phyloP scores from a whole-genome alignment of 2,888 invertebrate genomes.

The Papilio demoleus region DNA sequence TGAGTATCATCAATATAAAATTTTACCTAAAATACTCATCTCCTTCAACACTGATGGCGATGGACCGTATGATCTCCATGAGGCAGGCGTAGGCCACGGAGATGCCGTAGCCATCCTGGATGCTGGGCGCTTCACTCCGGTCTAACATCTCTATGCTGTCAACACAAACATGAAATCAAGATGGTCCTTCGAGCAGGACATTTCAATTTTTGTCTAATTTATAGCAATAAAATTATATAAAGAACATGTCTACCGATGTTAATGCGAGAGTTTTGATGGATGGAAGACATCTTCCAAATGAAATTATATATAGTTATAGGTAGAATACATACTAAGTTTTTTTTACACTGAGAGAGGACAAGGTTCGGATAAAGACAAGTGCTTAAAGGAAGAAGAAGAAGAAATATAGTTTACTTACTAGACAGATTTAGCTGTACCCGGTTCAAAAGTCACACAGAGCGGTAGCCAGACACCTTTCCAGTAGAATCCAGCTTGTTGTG shows the following conservation, averaged over 20 bases:
- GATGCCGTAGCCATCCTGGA: slow-evolving; percentile 99
- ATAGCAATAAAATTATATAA: no score
- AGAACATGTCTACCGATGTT: no score
- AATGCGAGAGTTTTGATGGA: no score
- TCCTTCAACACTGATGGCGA: slow-evolving; percentile 88
- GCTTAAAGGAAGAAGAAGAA: no score
- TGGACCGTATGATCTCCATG: slow-evolving; percentile 94
- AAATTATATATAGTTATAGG: no score
- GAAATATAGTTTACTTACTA: slow-evolving; percentile 95
- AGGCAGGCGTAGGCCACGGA: slow-evolving; percentile 97
- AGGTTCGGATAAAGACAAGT: no score
- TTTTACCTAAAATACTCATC: slow-evolving; percentile 77
- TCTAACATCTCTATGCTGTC: slow-evolving; percentile 97
- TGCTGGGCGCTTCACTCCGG: slow-evolving; percentile 95
- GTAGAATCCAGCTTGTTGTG: slow-evolving; percentile 95
- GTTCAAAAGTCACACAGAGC: slow-evolving; percentile 91
- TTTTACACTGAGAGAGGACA: no score
- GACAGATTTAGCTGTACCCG: slow-evolving; percentile 93
- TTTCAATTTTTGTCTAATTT: not conserved
- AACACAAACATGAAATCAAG: slow-evolving; percentile 45
- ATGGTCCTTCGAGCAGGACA: slow-evolving; percentile 4
- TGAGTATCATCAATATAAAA: no score
- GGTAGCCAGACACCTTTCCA: slow-evolving; percentile 97
- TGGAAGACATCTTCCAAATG: no score
- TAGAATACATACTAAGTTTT: no score